phyloP scores from a whole-genome alignment of 1,140 invertebrate species.

The Pogonognathellus flavescens region DNA sequence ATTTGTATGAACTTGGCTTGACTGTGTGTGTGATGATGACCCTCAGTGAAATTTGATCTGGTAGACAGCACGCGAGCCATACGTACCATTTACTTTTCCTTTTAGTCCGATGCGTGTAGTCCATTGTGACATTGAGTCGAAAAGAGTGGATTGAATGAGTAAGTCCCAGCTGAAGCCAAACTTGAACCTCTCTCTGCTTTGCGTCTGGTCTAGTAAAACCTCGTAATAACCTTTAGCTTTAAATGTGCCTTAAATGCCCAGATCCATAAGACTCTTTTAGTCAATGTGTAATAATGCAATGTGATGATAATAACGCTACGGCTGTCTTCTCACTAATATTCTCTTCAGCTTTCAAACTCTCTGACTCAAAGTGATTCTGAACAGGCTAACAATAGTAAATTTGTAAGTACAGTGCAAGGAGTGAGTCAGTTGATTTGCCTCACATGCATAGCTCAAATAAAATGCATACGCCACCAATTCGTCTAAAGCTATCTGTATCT shows the following conservation, averaged over 20 bases:
- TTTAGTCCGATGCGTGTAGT: conserved; percentile 43
- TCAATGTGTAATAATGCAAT: conserved; percentile 23
- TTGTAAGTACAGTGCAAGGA: background rate
- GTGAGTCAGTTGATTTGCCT: background rate
- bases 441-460: background rate
- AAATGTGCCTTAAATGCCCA: conserved; percentile 20
- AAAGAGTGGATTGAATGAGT: conserved; percentile 14
- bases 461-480: background rate
- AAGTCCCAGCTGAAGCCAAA: conserved; percentile 40
- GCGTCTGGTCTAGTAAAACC: background rate
- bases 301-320: conserved; percentile 42
- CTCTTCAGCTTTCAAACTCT: background rate
- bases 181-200: background rate
- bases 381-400: background rate
- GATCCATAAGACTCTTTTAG: background rate
- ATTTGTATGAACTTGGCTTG: background rate
- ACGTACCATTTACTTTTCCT: conserved; percentile 46
- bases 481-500: background rate
- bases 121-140: conserved; percentile 37
- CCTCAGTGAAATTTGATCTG: conserved; percentile 52
- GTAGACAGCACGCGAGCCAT: conserved; percentile 46
- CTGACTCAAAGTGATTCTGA: background rate
- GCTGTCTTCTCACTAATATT: conserved; percentile 28
- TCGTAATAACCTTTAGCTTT: background rate
- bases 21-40: conserved; percentile 29